phyloP scores from a whole-genome alignment of 2,113 vertebrate species.

The Lepidiolamprologus cunningtoni region DNA sequence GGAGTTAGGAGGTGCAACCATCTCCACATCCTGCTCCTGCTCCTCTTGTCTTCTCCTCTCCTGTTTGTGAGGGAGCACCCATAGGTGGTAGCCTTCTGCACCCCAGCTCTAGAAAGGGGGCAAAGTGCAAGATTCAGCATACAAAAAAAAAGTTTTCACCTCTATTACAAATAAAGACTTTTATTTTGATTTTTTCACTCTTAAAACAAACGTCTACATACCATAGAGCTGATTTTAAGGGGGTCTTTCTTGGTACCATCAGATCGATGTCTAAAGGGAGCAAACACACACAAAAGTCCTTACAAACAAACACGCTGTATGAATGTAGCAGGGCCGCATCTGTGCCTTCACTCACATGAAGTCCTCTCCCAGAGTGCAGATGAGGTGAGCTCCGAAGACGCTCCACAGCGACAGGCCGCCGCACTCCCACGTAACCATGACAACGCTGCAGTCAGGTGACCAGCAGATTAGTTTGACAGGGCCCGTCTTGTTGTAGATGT shows the following conservation, averaged over 20 bases:
- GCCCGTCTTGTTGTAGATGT: slow-evolving; percentile 97
- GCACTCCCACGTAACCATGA: slow-evolving; percentile 92
- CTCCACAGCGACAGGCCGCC: slow-evolving; percentile 97
- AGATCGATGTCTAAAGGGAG: slow-evolving; percentile 78
- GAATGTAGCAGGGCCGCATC: background rate
- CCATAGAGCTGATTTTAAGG: slow-evolving; percentile 95
- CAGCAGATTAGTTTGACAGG: slow-evolving; percentile 89
- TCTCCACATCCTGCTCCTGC: slow-evolving; percentile 24
- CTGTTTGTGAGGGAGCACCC: slow-evolving; percentile 81
- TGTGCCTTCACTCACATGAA: slow-evolving; percentile 82
- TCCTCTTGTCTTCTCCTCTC: slow-evolving; percentile 49
- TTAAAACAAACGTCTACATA: slow-evolving; percentile 44
- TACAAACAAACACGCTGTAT: background rate
- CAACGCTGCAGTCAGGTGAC: slow-evolving; percentile 95
- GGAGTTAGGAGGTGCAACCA: slow-evolving; percentile 22
- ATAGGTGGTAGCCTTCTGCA: slow-evolving; percentile 94
- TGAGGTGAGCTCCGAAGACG: slow-evolving; percentile 96
- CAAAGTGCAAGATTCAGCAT: background rate
- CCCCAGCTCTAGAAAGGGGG: slow-evolving; percentile 84
- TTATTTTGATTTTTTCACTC: background rate
- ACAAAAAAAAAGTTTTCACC: background rate
- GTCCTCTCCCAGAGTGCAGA: slow-evolving; percentile 96
- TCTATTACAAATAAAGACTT: background rate
- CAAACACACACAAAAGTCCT: background rate
- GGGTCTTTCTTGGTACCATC: slow-evolving; percentile 97